Conservation (phyloP, 2,797 vertebrate species). For the Menidia menidia region DNA sequence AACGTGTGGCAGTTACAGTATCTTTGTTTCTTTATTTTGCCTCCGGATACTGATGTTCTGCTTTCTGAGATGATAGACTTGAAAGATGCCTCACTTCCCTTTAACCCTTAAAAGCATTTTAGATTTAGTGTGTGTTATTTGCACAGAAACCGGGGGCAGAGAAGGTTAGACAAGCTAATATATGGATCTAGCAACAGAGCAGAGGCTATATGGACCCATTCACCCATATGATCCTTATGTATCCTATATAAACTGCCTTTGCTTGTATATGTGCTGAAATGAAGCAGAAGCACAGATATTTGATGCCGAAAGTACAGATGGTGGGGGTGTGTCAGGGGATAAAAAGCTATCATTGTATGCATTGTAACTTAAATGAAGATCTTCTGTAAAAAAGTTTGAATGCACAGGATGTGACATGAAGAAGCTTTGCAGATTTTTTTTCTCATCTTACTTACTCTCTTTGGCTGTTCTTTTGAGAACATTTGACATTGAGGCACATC, state of each 20-base stretch:
- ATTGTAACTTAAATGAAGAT: constrained; percentile 25
- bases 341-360: constrained; percentile 2
- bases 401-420: constrained; percentile 21
- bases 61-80: constrained; percentile 39
- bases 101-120: constrained; percentile 41
- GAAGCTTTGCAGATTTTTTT: constrained; percentile 6
- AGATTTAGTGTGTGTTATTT: constrained; percentile 42
- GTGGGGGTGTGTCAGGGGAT: constrained; percentile 9
- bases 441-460: constrained; percentile 1
- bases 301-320: constrained; percentile 21
- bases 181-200: constrained; percentile 66
- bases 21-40: constrained; percentile 43
- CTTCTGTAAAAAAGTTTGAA: constrained; percentile 22
- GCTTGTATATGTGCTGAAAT: constrained; percentile 12
- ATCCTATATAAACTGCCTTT: constrained; percentile 56
- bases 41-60: constrained; percentile 50
- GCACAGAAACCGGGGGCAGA: constrained; percentile 25
- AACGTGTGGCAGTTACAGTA: neutral
- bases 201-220: constrained; percentile 48
- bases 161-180: constrained; percentile 64
- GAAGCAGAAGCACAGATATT: constrained; percentile 5
- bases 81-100: constrained; percentile 50
- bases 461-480: constrained; percentile 1
- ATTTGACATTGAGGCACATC: constrained; percentile 14
- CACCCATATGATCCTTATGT: constrained; percentile 67